Conservation (phyloP, 2,888 invertebrate species). For the Scaptomyza cyrtandrae region DNA sequence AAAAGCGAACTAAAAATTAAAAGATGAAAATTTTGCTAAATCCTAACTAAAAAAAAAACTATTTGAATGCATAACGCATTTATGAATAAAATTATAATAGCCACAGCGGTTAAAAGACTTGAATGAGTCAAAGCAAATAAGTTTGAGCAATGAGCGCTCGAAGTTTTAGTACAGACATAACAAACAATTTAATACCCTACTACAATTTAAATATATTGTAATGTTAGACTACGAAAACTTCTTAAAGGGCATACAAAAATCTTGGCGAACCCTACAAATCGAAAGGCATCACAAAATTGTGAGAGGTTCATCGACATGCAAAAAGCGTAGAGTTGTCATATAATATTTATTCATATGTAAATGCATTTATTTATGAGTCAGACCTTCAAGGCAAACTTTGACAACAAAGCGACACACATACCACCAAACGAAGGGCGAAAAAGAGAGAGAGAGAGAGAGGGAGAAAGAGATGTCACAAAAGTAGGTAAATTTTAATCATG, state of each 20-base stretch:
- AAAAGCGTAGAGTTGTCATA: constrained; percentile 50
- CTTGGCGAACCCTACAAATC: constrained; percentile 6
- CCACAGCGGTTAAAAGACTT: neutral
- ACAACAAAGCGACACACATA: constrained; percentile 18
- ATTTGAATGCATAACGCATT: neutral
- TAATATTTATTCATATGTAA: constrained; percentile 29
- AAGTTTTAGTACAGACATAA: neutral
- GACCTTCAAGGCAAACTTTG: constrained; percentile 42
- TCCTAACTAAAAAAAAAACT: no score
- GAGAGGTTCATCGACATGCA: constrained; percentile 69
- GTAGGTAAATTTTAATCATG: constrained; percentile 19
- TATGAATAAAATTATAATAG: constrained; percentile 1
- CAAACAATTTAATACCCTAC: constrained; percentile 5
- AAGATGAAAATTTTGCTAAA: no score
- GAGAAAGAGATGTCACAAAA: neutral
- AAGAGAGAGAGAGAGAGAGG: neutral
- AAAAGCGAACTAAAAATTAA: no score
- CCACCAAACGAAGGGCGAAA: constrained; percentile 2
- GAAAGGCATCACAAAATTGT: constrained; percentile 8
- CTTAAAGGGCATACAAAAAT: constrained; percentile 13
- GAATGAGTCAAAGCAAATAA: constrained; percentile 28
- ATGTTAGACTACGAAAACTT: no score
- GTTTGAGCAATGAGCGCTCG: constrained; percentile 38
- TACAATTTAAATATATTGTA: no score
- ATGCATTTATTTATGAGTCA: constrained; percentile 65